Conservation (phyloP, 1,140 invertebrate species). For the Sycophila sp. region DNA sequence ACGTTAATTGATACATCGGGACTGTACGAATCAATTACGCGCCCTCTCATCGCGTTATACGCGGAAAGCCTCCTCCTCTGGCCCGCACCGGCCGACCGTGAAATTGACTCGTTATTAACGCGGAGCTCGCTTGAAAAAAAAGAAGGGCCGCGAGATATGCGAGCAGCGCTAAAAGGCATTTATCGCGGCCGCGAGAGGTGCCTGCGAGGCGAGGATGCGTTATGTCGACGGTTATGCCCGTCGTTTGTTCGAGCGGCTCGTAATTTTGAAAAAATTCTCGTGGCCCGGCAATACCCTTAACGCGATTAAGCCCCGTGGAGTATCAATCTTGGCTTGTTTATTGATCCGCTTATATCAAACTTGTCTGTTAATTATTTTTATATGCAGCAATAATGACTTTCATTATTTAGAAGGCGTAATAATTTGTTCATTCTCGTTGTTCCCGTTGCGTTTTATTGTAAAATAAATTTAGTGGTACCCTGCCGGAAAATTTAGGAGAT, state of each 20-base stretch:
- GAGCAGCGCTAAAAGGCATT: not conserved
- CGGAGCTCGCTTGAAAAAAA: too few relatives aligned
- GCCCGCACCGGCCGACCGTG: slow-evolving; percentile 17
- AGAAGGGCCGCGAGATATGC: not conserved
- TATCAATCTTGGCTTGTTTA: slow-evolving; percentile 14
- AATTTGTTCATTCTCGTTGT: too few relatives aligned
- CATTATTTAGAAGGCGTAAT: too few relatives aligned
- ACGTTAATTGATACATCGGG: slow-evolving; percentile 41
- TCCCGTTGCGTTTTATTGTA: not conserved
- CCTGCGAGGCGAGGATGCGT: not conserved
- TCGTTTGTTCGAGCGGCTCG: slow-evolving; percentile 13
- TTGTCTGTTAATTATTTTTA: too few relatives aligned
- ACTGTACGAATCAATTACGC: slow-evolving; percentile 39
- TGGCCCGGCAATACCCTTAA: not conserved
- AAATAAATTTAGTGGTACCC: too few relatives aligned
- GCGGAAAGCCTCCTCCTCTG: not conserved
- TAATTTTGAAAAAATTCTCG: slow-evolving; percentile 24
- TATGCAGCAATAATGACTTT: too few relatives aligned
- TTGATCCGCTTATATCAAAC: not conserved
- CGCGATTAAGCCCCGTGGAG: not conserved
- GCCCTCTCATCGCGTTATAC: not conserved
- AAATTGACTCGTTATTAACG: slow-evolving; percentile 39
- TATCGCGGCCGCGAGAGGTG: not conserved
- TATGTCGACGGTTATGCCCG: slow-evolving; percentile 9
- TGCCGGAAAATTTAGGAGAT: too few relatives aligned